Evolutionary conservation across 2,113 vertebrate species (phyloP).

Genomic region (Labeo catla): DNA sequence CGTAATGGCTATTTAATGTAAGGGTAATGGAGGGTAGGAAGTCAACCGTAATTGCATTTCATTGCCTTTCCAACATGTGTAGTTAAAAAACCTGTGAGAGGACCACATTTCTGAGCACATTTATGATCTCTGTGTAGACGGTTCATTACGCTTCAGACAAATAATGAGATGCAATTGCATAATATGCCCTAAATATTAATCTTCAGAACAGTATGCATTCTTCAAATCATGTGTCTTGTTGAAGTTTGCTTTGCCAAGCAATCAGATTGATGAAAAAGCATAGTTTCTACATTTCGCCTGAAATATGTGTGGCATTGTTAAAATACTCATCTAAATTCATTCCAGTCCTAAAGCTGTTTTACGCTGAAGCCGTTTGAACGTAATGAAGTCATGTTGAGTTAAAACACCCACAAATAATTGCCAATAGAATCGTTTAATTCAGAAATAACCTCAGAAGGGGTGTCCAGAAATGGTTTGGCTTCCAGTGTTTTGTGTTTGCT

Average conservation of each 20-base stretch:
- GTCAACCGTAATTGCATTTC: background rate
- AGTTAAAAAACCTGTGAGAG: background rate
- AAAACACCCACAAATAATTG: conserved; percentile 2
- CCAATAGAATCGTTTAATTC: conserved; percentile 31
- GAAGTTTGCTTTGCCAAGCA: background rate
- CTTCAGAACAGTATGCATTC: background rate
- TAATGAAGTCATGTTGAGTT: conserved; percentile 40
- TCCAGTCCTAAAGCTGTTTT: conserved; percentile 7
- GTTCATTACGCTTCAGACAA: background rate
- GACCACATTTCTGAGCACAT: background rate
- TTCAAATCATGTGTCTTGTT: background rate
- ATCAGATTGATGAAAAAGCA: background rate
- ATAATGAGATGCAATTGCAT: background rate
- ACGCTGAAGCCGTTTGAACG: background rate
- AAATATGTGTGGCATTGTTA: background rate
- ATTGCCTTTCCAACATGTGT: background rate
- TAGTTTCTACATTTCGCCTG: background rate
- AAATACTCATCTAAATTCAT: conserved; percentile 11
- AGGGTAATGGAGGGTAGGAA: background rate
- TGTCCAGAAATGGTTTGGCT: conserved; percentile 13
- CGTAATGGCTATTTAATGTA: background rate
- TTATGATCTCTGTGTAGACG: background rate
- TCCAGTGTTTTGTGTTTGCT: conserved; percentile 59
- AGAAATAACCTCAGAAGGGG: conserved; percentile 9
- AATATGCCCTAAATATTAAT: too few relatives aligned